These are phyloP conservation scores for Spodoptera exigua DNA, from an alignment of 2,888 invertebrate genomes.

Conservation along the genomic window DNA sequence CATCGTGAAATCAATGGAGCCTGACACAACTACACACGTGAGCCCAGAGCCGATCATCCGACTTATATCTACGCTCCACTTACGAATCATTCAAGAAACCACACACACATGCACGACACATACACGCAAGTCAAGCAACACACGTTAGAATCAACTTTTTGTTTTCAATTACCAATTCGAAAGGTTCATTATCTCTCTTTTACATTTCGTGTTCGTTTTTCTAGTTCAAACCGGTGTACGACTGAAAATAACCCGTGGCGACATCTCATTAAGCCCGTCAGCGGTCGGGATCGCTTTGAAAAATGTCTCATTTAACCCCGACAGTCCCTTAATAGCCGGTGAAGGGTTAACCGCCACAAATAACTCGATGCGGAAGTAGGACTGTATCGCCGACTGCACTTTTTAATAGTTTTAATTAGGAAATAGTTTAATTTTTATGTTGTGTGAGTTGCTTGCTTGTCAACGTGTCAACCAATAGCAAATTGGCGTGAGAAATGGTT, in stretches of 20 bases:
- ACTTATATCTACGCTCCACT: conserved; percentile 77
- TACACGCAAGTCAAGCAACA: conserved; percentile 16
- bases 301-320: conserved; percentile 88
- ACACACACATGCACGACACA: conserved; percentile 53
- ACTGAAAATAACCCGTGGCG: conserved; percentile 86
- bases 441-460: conserved; percentile 70
- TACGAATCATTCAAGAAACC: conserved; percentile 80
- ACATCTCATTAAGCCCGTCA: conserved; percentile 88
- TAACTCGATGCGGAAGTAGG: conserved; percentile 86
- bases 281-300: conserved; percentile 81
- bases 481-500: conserved; percentile 83
- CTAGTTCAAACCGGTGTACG: conserved; percentile 64
- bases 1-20: conserved; percentile 76
- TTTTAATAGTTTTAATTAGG: conserved; percentile 89
- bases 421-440: conserved; percentile 87
- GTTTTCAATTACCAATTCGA: conserved; percentile 66
- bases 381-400: conserved; percentile 73
- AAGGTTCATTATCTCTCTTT: conserved; percentile 67
- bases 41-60: conserved; percentile 65
- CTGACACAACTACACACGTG: conserved; percentile 70
- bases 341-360: conserved; percentile 88
- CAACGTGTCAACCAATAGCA: conserved; percentile 72
- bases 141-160: conserved; percentile 57
- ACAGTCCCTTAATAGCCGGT: conserved; percentile 85
- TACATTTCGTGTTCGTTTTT: conserved; percentile 62